Conservation (phyloP, 2,888 invertebrate genomes). For the Malthinus flaveolus region DNA sequence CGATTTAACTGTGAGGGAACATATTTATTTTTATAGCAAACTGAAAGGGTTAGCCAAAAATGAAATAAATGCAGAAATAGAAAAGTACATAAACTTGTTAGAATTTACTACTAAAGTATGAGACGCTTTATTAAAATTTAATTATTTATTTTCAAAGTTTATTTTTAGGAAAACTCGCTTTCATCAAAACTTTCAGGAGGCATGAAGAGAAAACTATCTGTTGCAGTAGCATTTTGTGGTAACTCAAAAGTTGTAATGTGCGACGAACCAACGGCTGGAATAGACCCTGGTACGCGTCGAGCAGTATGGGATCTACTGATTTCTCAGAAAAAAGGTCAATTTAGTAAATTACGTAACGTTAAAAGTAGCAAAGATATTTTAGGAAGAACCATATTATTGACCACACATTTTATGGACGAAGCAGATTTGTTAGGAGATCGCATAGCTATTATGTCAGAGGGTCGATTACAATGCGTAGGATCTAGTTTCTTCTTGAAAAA, state of each 20-base stretch:
- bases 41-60: constrained; percentile 65
- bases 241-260: constrained; percentile 72
- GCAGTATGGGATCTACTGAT: constrained; percentile 83
- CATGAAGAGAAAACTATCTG: constrained; percentile 76
- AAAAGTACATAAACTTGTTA: constrained; percentile 65
- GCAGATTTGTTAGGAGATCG: constrained; percentile 86
- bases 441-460: constrained; percentile 85
- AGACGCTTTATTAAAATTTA: background rate
- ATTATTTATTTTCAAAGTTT: background rate
- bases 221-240: constrained; percentile 76
- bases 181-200: constrained; percentile 74
- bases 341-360: background rate
- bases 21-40: constrained; percentile 79
- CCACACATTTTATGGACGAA: constrained; percentile 91
- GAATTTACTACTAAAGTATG: constrained; percentile 68
- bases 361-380: background rate
- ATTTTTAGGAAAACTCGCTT: constrained; percentile 56
- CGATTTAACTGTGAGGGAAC: constrained; percentile 80
- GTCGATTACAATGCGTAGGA: constrained; percentile 78
- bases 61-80: constrained; percentile 63
- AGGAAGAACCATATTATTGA: constrained; percentile 80
- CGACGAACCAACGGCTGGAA: constrained; percentile 82
- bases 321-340: constrained; percentile 65
- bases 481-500: constrained; percentile 82
- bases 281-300: constrained; percentile 82